A percentile compares a stretch with the other conserved stretches of the same genome.
These are phyloP conservation scores for Peucedramus taeniatus DNA, from an alignment of 2,113 vertebrate species.

Conservation along the genomic window DNA sequence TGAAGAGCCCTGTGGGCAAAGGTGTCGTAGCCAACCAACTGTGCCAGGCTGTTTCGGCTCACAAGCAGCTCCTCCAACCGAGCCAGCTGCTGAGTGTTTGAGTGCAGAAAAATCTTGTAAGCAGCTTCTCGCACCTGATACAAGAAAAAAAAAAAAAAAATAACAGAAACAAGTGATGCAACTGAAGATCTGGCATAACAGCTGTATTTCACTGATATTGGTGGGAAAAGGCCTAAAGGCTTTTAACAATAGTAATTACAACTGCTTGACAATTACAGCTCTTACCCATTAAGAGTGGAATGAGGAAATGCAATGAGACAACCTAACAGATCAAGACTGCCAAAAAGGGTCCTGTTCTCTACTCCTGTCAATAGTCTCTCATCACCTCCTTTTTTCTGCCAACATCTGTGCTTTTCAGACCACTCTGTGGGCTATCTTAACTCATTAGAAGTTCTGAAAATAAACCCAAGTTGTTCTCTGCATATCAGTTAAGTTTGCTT, in stretches of 20 bases:
- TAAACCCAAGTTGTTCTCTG: neutral
- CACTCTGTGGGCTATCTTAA: neutral
- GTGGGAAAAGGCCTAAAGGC: neutral
- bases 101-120: conserved; percentile 93
- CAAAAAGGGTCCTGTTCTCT: neutral
- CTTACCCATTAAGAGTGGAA: neutral
- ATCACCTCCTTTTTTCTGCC: neutral
- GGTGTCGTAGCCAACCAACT: conserved; percentile 87
- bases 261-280: neutral
- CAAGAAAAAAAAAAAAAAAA: neutral
- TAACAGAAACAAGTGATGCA: neutral
- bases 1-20: conserved; percentile 91
- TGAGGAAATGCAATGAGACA: neutral
- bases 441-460: neutral
- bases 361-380: neutral
- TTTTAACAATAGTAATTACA: neutral
- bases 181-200: neutral
- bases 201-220: neutral
- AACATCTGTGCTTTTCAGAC: neutral
- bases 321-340: neutral
- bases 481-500: neutral
- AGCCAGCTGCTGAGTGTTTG: conserved; percentile 77
- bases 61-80: conserved; percentile 86
- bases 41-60: conserved; percentile 84
- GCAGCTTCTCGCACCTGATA: conserved; percentile 91